Base-by-base conservation (phyloP, 53 echinoderm and acorn worm species). In the Hippasteria phrygiana region DNA sequence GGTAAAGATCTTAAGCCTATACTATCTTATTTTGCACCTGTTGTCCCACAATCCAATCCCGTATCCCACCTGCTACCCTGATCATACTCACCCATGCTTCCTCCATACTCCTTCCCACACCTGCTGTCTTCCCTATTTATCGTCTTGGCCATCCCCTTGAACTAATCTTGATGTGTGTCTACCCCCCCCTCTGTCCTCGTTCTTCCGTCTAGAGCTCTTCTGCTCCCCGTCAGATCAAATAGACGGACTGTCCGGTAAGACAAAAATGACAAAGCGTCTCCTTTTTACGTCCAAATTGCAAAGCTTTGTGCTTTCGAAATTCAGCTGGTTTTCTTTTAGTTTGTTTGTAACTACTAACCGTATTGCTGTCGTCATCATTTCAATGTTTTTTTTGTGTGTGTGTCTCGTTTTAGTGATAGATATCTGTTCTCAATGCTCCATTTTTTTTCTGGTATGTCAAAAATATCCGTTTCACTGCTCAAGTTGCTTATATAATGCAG, bases 151-250 rank as follows among this genome's bases (percentile, higher is more conserved):
- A 59, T 18, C 59, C 59, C 26, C 26, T 14, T 59, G 59, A n/a
- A 59, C 59, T 59, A 59, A 59, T 59, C 59, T 59, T 59, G 59
- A 24, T 59, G 22, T 18, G 20, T 59, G 59, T 24, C 59, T 67
- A 35, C 37, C 69, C 34, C 36, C 69, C 69, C 26, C 37, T 75
- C 13, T 75, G 36, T 28, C 75, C 43, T 29, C 14, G 29, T 50
- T 50, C 18, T 77, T 76, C 67, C 47, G 87, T 47, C 78, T 87
- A 91, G 91, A 91, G 46, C 91, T 91, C 55, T 87, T 91, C 91
- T 91, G 91, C 64, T 75, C 78, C 55, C 69, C 87, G 28, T 71
- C 77, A 66, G 87, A 67, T 16, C 71, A 47, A 69, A 46, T 91
- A 54, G 91, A 91, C 67, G 87, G 69, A 27, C 73, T 71, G 29